Evolutionary conservation across 2,888 invertebrate species (phyloP).

Genomic region (Aspidiotus rigidus): DNA sequence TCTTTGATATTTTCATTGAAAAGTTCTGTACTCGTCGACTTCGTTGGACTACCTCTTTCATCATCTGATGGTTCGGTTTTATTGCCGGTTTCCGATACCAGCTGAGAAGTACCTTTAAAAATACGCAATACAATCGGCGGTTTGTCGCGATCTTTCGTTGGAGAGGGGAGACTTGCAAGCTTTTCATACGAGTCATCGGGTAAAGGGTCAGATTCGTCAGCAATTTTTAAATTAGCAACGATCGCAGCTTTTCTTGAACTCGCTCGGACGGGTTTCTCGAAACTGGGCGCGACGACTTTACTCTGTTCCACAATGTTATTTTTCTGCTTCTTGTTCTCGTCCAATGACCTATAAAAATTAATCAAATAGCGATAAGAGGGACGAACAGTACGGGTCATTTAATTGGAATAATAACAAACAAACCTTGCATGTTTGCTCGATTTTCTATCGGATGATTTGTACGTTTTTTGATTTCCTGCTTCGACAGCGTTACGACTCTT

Average conservation of each 20-base stretch:
- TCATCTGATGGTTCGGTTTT: slow-evolving; percentile 30
- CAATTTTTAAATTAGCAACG: background rate
- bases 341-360: slow-evolving; percentile 8
- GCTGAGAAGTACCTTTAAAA: slow-evolving; percentile 57
- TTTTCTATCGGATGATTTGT: slow-evolving; percentile 34
- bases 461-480: slow-evolving; percentile 25
- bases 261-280: slow-evolving; percentile 18
- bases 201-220: slow-evolving; percentile 7
- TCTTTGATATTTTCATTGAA: background rate
- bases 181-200: slow-evolving; percentile 18
- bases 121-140: slow-evolving; percentile 81
- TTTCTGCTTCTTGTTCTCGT: slow-evolving; percentile 28
- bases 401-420: background rate
- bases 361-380: background rate
- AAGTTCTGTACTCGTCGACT: background rate
- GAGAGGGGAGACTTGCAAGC: slow-evolving; percentile 31
- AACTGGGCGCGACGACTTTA: background rate
- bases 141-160: slow-evolving; percentile 45
- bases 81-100: slow-evolving; percentile 36
- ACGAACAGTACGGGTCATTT: background rate
- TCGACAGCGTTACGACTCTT: slow-evolving; percentile 62
- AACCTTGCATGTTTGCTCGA: slow-evolving; percentile 25
- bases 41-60: slow-evolving; percentile 2
- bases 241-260: background rate
- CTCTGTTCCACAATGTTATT: slow-evolving; percentile 7